Evolutionary conservation across 1,140 invertebrate genomes (phyloP).

Genomic region (Cryptotermes secundus): DNA sequence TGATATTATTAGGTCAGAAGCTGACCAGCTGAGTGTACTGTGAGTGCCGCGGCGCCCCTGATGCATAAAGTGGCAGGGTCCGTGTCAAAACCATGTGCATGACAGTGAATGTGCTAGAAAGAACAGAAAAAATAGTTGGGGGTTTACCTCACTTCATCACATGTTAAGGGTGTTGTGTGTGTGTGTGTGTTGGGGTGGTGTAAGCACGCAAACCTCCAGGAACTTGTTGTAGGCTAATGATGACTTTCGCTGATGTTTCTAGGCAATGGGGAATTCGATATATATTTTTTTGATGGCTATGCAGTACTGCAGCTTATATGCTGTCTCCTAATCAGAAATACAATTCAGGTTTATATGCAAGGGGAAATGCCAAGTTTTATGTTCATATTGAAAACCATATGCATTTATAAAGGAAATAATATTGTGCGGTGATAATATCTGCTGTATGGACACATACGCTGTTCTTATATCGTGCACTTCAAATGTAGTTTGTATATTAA

Average conservation of each 20-base stretch:
- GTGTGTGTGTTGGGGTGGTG: not conserved
- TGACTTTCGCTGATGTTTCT: not conserved
- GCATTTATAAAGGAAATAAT: not conserved
- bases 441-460: no score
- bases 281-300: not conserved
- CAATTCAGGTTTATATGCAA: not conserved
- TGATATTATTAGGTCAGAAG: not conserved
- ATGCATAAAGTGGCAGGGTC: not conserved
- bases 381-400: not conserved
- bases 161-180: constrained; percentile 12
- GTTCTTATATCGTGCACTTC: no score
- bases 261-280: not conserved
- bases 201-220: not conserved
- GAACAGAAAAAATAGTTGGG: not conserved
- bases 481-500: no score
- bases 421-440: not conserved
- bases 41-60: not conserved
- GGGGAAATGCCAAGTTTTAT: not conserved
- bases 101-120: not conserved
- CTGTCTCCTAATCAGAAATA: not conserved
- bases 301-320: not conserved
- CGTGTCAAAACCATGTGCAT: constrained; percentile 10
- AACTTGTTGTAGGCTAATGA: not conserved
- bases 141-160: constrained; percentile 11
- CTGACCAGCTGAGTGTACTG: not conserved